phyloP scores from a whole-genome alignment of 1,140 invertebrate species.

The Caerostris darwini region DNA sequence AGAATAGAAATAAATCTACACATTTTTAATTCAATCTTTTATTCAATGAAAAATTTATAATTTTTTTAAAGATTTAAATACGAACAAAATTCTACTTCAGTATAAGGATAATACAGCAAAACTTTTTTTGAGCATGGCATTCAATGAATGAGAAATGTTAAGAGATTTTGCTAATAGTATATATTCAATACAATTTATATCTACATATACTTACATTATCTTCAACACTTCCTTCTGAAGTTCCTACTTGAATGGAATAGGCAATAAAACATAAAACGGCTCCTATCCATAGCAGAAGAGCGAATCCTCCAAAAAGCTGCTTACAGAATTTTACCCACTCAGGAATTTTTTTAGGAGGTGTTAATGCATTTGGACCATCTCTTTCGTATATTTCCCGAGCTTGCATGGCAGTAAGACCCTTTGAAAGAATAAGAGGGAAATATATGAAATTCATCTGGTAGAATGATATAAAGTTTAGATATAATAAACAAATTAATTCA shows the following conservation, averaged over 20 bases:
- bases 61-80: not conserved
- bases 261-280: slow-evolving; percentile 88
- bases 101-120: too few relatives aligned
- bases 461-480: too few relatives aligned
- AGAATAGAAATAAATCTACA: not conserved
- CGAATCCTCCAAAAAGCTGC: slow-evolving; percentile 88
- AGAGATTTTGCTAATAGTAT: too few relatives aligned
- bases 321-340: slow-evolving; percentile 84
- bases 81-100: not conserved
- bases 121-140: too few relatives aligned
- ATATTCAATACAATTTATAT: too few relatives aligned
- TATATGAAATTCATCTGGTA: not conserved
- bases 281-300: slow-evolving; percentile 90
- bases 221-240: slow-evolving; percentile 81
- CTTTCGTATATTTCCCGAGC: slow-evolving; percentile 87
- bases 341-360: slow-evolving; percentile 82
- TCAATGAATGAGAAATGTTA: too few relatives aligned
- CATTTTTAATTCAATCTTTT: too few relatives aligned
- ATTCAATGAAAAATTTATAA: too few relatives aligned
- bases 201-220: slow-evolving; percentile 84
- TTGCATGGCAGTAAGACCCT: slow-evolving; percentile 96
- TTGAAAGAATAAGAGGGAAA: not conserved
- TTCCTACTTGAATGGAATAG: slow-evolving; percentile 83
- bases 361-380: slow-evolving; percentile 88
- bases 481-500: too few relatives aligned